phyloP scores from a whole-genome alignment of 2,888 invertebrate genomes.

The Ecdyonurus torrentis region DNA sequence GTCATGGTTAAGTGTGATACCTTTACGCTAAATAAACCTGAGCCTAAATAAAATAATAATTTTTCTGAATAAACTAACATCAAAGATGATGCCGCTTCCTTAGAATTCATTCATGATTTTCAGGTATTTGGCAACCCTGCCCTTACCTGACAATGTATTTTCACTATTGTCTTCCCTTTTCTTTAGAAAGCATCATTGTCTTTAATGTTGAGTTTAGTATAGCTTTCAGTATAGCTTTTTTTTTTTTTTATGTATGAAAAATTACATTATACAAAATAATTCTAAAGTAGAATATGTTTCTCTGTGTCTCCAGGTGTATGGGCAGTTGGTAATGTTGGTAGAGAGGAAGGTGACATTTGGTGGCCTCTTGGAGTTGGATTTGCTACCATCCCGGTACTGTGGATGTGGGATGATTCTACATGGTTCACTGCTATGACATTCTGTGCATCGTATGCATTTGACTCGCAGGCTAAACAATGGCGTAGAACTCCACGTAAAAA shows the following conservation, averaged over 20 bases:
- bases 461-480: conserved; percentile 64
- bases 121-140: no score
- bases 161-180: no score
- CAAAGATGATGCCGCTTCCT: no score
- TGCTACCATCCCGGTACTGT: conserved; percentile 35
- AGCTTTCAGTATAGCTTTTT: no score
- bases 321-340: conserved; percentile 79
- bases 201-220: no score
- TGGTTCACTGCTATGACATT: conserved; percentile 52
- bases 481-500: conserved; percentile 41
- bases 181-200: no score
- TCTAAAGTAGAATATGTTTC: conserved; percentile 2
- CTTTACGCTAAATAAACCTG: no score
- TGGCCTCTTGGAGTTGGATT: conserved; percentile 53
- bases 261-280: not conserved
- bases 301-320: conserved; percentile 59
- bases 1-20: no score
- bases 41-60: conserved; percentile 4
- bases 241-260: no score
- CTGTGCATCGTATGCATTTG: conserved; percentile 49
- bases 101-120: no score
- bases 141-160: no score
- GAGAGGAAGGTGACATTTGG: conserved; percentile 56
- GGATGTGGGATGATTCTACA: conserved; percentile 50
- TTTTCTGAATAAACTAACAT: conserved; percentile 4